These are phyloP conservation scores for Daboia siamensis DNA, from an alignment of 2,113 vertebrate species.

Conservation along the genomic window DNA sequence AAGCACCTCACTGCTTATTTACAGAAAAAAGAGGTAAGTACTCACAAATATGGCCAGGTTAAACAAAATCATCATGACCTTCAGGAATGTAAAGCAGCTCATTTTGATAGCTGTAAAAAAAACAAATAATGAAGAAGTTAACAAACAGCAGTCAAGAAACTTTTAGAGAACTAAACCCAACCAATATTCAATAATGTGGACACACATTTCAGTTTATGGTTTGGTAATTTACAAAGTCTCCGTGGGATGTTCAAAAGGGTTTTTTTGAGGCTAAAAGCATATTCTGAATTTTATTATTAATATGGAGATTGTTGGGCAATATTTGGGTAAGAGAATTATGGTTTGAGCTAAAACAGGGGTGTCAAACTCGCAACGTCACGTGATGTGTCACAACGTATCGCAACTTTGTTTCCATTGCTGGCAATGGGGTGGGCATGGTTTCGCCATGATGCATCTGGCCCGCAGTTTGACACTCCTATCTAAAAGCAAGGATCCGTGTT, in stretches of 20 bases:
- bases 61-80: conserved; percentile 84
- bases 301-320: not conserved
- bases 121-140: not conserved
- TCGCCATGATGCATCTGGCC: too few relatives aligned
- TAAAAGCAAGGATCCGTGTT: not conserved
- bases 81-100: conserved; percentile 84
- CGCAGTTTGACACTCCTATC: not conserved
- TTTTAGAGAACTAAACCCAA: not conserved
- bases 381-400: too few relatives aligned
- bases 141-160: not conserved
- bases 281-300: not conserved
- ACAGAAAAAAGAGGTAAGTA: conserved; percentile 48
- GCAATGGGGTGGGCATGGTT: too few relatives aligned
- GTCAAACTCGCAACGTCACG: too few relatives aligned
- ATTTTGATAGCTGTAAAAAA: conserved; percentile 73
- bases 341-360: too few relatives aligned
- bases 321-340: not conserved
- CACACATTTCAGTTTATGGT: not conserved
- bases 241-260: not conserved
- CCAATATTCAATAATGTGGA: not conserved
- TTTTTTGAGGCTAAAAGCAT: not conserved
- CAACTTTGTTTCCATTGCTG: too few relatives aligned
- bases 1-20: not conserved
- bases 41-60: conserved; percentile 89
- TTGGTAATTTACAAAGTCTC: not conserved